A percentile compares a stretch with the other conserved stretches of the same genome.
These are phyloP conservation scores for Cydia splendana DNA, from an alignment of 1,140 invertebrate genomes.

Conservation along the genomic window DNA sequence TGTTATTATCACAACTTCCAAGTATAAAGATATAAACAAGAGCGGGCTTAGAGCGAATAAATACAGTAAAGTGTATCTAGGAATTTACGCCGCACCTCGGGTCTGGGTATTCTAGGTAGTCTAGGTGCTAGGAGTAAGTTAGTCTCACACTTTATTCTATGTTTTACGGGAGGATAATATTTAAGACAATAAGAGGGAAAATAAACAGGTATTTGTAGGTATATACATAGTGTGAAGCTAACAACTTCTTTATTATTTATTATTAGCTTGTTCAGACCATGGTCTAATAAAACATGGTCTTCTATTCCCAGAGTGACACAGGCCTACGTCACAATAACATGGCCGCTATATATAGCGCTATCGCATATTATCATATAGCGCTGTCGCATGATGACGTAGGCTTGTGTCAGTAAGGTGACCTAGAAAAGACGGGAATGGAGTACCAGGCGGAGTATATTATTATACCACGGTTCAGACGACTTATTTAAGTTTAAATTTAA, in stretches of 20 bases:
- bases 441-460: no score
- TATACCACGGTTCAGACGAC: no score
- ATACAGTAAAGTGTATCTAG: background rate
- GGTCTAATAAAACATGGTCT: no score
- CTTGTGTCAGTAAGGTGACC: no score
- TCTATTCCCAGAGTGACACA: no score
- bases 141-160: background rate
- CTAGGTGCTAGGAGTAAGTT: conserved; percentile 1
- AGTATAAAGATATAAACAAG: conserved; percentile 11
- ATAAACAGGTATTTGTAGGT: background rate
- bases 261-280: background rate
- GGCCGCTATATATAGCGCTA: no score
- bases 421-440: no score
- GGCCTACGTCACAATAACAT: no score
- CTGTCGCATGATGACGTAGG: no score
- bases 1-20: background rate
- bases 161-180: background rate
- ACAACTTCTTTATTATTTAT: background rate
- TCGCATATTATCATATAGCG: no score
- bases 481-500: no score
- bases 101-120: background rate
- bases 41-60: background rate
- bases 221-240: background rate
- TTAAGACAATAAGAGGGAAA: background rate
- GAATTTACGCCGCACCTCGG: background rate